Conservation (phyloP, 2,113 vertebrate genomes). For the Nesogale talazaci region DNA sequence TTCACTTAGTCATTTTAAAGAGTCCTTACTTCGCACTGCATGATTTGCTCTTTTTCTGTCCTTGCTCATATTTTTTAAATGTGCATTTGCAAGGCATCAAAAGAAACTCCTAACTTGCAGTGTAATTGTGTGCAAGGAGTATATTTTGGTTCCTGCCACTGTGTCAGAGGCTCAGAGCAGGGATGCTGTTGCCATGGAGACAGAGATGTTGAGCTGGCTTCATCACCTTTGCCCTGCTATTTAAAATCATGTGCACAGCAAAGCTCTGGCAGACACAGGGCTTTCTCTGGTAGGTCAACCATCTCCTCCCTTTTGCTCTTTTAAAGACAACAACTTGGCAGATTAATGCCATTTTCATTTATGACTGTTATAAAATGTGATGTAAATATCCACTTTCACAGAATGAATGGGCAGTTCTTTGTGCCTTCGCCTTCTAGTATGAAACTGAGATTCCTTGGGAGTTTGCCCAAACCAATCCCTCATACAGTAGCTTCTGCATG, state of each 20-base stretch:
- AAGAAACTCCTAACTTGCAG: constrained; percentile 81
- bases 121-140: constrained; percentile 74
- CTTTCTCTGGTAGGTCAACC: constrained; percentile 77
- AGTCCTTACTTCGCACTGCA: constrained; percentile 27
- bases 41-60: constrained; percentile 69
- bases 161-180: constrained; percentile 85
- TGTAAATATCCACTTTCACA: constrained; percentile 76
- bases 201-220: constrained; percentile 85
- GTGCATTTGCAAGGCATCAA: constrained; percentile 62
- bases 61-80: constrained; percentile 69
- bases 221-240: constrained; percentile 87
- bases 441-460: constrained; percentile 69
- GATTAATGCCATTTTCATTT: constrained; percentile 78
- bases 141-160: constrained; percentile 83
- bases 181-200: constrained; percentile 87
- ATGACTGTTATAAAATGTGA: constrained; percentile 70
- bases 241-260: constrained; percentile 77
- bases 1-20: constrained; percentile 75
- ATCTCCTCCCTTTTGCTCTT: constrained; percentile 69
- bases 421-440: constrained; percentile 60
- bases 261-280: constrained; percentile 69
- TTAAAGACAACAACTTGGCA: constrained; percentile 83
- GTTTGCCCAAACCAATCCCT: constrained; percentile 46
- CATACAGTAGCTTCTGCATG: neutral
- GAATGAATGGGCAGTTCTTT: constrained; percentile 75